phyloP scores from a whole-genome alignment of 2,113 vertebrate species.

The Fregata magnificens region DNA sequence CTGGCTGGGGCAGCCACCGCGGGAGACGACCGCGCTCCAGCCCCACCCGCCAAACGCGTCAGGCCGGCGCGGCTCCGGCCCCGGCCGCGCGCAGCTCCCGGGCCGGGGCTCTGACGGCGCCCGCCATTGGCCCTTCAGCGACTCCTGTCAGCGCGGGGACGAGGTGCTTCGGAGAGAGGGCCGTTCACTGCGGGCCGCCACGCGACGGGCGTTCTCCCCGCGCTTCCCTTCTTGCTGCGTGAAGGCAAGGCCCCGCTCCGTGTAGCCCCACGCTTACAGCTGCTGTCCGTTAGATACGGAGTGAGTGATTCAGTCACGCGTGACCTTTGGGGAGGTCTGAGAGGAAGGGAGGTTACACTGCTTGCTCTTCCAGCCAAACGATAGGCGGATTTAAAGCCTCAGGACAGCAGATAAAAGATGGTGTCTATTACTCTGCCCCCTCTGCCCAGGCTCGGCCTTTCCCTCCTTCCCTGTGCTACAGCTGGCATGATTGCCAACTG shows the following conservation, averaged over 20 bases:
- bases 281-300: rapidly evolving
- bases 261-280: rapidly evolving
- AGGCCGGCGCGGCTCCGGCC: background rate
- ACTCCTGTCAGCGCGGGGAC: background rate
- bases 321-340: background rate
- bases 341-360: too few species aligned
- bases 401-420: rapidly evolving
- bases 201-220: background rate
- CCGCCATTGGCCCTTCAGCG: background rate
- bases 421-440: rapidly evolving
- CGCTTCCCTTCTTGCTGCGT: background rate
- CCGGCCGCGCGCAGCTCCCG: background rate
- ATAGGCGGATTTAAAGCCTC: rapidly evolving
- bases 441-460: background rate
- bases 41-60: background rate
- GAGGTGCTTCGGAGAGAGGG: too few species aligned
- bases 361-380: rapidly evolving
- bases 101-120: background rate
- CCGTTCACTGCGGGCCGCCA: too few species aligned
- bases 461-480: background rate
- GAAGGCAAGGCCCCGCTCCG: too few species aligned
- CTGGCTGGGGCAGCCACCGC: background rate
- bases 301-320: rapidly evolving
- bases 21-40: rapidly evolving
- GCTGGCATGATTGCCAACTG: rapidly evolving